A percentile compares a stretch with the other conserved stretches of the same genome.
Evolutionary conservation across 53 echinoderm and acorn worm species (phyloP).

Genomic region (Astropecten irregularis): DNA sequence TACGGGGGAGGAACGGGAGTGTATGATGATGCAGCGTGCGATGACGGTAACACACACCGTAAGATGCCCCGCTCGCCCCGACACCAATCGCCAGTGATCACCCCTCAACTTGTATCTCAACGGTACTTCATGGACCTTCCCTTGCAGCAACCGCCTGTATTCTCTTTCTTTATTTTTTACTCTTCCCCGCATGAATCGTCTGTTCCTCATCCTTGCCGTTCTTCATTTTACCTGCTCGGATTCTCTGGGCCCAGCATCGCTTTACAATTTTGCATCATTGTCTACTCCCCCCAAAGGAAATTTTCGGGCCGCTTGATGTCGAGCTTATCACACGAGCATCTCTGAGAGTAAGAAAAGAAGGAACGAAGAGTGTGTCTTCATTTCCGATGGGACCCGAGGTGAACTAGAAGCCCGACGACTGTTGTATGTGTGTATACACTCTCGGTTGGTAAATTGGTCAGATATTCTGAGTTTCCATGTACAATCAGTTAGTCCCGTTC

Average conservation of each 20-base stretch:
- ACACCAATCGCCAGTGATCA: slow-evolving; percentile 41
- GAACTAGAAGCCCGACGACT: neutral
- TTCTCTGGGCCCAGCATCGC: slow-evolving; percentile 20
- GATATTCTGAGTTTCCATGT: too few species aligned
- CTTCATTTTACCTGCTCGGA: neutral
- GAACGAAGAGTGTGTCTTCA: slow-evolving; percentile 35
- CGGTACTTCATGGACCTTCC: slow-evolving; percentile 27
- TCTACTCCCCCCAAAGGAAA: slow-evolving; percentile 40
- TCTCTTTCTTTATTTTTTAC: neutral
- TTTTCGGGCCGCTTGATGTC: slow-evolving; percentile 13
- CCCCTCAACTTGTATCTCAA: slow-evolving; percentile 3
- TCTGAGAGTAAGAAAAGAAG: slow-evolving; percentile 3
- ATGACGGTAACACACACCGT: slow-evolving; percentile 44
- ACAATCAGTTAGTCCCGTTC: too few species aligned
- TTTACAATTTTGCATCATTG: slow-evolving; percentile 31
- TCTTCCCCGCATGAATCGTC: too few species aligned
- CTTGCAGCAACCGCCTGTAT: too few species aligned
- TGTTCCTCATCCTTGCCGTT: too few species aligned
- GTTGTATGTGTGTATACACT: slow-evolving; percentile 1
- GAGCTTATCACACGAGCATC: slow-evolving; percentile 38
- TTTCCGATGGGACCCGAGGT: slow-evolving; percentile 45
- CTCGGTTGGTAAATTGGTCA: too few species aligned
- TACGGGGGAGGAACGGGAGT: too few species aligned
- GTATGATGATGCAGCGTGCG: slow-evolving; percentile 24
- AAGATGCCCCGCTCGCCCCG: slow-evolving; percentile 28